Evolutionary conservation across 2,888 invertebrate genomes (phyloP), one percentile per base, ranked within the genome.

Genomic region (Ischnura elegans): DNA sequence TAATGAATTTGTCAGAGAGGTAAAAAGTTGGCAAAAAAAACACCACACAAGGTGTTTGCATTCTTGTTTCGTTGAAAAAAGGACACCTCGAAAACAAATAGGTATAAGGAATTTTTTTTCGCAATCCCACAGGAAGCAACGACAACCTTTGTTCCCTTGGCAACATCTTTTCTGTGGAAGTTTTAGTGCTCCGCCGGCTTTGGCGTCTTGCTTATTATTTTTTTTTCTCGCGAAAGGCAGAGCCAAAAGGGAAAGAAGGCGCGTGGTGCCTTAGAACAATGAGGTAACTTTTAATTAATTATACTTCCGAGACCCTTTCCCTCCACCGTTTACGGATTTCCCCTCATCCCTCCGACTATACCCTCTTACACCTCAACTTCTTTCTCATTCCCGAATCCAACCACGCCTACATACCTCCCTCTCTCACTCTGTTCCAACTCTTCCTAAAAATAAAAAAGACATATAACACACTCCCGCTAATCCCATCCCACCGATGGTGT

Each of bases 211-310:
- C 19, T 51, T 19, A 51, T 51, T 51, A 19, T 47, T 47, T 51
- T 51, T 19, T 61, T 61, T 16, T 61, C 25, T 61, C n/a, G 6
- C 61, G 8, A 61, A 61, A 61, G 25, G 19, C 51, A 51, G 51
- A 51, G 8, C 13, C 0, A 10, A 19, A 51, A n/a, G 25, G 5
- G 25, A 66, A 66, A 66, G 29, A 29, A 0, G 29, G 29, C 29
- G 47, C 5, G 13, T 66, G 29, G 6, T 5, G 29, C 66, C 21
- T 76, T 36, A 76, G 76, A 76, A 76, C 76, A 76, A 76, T 76
- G 76, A 76, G 36, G 76, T 76, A 76, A 76, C 76, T 76, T 76
- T 76, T 76, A 76, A 76, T 76, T 76, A 76, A 76, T 76, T 76
- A 76, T 36, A 76, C 10, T 76, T 76, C 36, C 36, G 16, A 51